Evolutionary conservation across 2,797 vertebrate species (phyloP).

Genomic region (Paguma larvata): DNA sequence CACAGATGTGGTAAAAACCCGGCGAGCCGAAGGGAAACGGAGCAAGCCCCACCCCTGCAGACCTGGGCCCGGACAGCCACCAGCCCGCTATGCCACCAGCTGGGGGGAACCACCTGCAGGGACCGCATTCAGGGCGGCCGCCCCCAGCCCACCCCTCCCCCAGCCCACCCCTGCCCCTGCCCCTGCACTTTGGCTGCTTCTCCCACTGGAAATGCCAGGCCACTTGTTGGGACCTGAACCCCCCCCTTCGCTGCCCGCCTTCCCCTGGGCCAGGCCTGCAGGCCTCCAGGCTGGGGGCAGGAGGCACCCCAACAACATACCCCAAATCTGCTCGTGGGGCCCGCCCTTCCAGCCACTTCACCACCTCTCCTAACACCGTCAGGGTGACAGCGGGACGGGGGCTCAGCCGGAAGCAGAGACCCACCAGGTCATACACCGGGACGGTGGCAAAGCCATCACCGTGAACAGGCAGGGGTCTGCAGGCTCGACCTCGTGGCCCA

Average conservation of each 20-base stretch:
- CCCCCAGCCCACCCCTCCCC: fast-evolving
- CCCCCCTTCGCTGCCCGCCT: not conserved
- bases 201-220: not conserved
- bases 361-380: not conserved
- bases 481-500: fast-evolving
- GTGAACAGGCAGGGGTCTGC: not conserved
- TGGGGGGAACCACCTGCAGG: not conserved
- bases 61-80: not conserved
- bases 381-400: fast-evolving
- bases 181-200: fast-evolving
- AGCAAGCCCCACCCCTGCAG: no score
- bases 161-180: no score
- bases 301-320: fast-evolving
- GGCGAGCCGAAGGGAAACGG: not conserved
- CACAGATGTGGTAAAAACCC: not conserved
- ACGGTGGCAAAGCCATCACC: fast-evolving
- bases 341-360: not conserved
- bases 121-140: fast-evolving
- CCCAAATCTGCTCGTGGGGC: not conserved
- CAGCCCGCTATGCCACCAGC: not conserved
- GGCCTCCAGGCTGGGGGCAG: not conserved
- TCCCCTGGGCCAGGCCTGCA: not conserved
- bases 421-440: not conserved
- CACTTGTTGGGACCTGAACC: not conserved
- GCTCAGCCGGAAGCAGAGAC: not conserved